These are phyloP conservation scores for Melitaea cinxia DNA, from an alignment of 1,140 invertebrate genomes.

Conservation along the genomic window DNA sequence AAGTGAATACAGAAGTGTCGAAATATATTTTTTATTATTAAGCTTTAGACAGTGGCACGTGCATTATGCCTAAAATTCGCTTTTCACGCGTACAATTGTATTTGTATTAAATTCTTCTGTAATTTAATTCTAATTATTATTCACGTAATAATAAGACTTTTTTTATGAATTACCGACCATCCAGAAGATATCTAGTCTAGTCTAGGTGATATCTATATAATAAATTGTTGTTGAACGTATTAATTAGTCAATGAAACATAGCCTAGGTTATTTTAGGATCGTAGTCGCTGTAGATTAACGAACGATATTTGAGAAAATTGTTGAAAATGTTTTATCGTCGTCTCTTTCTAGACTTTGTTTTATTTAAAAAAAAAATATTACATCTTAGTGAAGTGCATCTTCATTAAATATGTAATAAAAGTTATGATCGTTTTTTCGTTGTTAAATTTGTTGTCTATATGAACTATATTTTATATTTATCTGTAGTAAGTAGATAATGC, in stretches of 20 bases:
- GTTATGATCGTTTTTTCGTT: constrained; percentile 23
- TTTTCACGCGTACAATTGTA: constrained; percentile 30
- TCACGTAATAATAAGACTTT: constrained; percentile 33
- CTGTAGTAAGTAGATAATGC: constrained; percentile 30
- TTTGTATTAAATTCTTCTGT: constrained; percentile 27
- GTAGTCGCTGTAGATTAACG: constrained; percentile 50
- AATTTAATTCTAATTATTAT: constrained; percentile 23
- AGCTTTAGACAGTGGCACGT: constrained; percentile 20
- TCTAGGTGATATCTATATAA: constrained; percentile 42
- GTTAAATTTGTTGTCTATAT: constrained; percentile 30
- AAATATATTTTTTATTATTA: constrained; percentile 14
- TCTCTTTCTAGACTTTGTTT: constrained; percentile 1
- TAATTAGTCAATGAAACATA: constrained; percentile 50
- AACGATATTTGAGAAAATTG: constrained; percentile 32
- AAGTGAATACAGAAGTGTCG: not conserved
- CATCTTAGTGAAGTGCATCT: not conserved
- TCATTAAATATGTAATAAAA: not conserved
- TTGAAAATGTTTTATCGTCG: constrained; percentile 13
- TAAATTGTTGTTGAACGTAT: constrained; percentile 58
- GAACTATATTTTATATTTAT: constrained; percentile 24
- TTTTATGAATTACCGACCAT: constrained; percentile 45
- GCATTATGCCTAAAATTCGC: constrained; percentile 22
- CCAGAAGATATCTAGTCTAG: constrained; percentile 35
- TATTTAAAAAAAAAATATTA: constrained; percentile 4
- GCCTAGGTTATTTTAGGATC: constrained; percentile 49